phyloP scores from a whole-genome alignment of 2,797 vertebrate species.

The Rhinella marina region DNA sequence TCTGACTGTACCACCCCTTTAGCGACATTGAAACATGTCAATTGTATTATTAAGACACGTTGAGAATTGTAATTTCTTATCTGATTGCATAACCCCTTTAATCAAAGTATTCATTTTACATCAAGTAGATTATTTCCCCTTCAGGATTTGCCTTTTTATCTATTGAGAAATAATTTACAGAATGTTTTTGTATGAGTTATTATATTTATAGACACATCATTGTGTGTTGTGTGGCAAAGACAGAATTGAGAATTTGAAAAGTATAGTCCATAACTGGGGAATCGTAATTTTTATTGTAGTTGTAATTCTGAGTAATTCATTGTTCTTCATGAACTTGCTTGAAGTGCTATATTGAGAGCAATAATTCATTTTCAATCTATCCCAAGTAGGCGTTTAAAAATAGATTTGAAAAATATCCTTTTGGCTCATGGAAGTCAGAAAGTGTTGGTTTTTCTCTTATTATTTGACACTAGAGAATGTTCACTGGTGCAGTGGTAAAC shows the following conservation, averaged over 20 bases:
- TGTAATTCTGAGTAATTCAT: slow-evolving; percentile 48
- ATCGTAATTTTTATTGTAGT: slow-evolving; percentile 32
- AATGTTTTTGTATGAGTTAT: neutral
- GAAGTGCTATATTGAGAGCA: slow-evolving; percentile 44
- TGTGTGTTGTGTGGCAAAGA: neutral
- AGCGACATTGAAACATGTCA: no score
- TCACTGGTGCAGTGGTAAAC: neutral
- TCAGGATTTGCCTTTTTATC: neutral
- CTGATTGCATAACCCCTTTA: no score
- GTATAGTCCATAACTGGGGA: slow-evolving; percentile 23
- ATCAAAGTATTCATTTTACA: neutral
- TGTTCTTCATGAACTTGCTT: slow-evolving; percentile 22
- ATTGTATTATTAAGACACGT: no score
- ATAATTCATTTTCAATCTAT: slow-evolving; percentile 26
- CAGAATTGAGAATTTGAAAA: slow-evolving; percentile 19
- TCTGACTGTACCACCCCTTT: no score
- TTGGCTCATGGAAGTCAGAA: neutral
- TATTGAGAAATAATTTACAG: neutral
- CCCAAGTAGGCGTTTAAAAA: slow-evolving; percentile 39
- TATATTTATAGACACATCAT: slow-evolving; percentile 18
- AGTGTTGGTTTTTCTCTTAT: neutral
- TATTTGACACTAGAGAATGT: neutral
- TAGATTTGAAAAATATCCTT: slow-evolving; percentile 36
- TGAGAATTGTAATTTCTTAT: no score
- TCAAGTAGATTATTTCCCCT: neutral